Evolutionary conservation across 2,888 invertebrate species (phyloP).

Genomic region (Eilema depressum): DNA sequence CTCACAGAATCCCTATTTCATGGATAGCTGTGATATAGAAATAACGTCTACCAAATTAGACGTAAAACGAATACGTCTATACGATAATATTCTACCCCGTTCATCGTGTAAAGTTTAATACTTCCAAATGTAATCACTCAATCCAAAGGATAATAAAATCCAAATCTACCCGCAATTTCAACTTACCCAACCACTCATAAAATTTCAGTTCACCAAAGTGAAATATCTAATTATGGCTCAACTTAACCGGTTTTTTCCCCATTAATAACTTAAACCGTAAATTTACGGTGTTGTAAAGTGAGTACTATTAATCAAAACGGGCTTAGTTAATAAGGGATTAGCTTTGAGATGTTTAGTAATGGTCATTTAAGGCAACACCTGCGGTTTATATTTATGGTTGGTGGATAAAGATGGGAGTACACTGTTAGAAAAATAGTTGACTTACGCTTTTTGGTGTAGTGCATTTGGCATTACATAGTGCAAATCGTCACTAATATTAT

Average conservation of each 20-base stretch:
- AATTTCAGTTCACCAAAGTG: constrained; percentile 9
- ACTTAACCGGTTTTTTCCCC: constrained; percentile 35
- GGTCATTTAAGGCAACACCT: constrained; percentile 47
- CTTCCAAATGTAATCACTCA: constrained; percentile 1
- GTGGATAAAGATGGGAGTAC: constrained; percentile 8
- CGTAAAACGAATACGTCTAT: not conserved
- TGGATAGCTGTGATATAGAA: not conserved
- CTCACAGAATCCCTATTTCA: too few species aligned
- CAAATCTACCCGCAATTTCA: constrained; percentile 9
- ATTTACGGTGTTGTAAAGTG: constrained; percentile 36
- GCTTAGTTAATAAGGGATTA: constrained; percentile 51
- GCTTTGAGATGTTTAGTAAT: constrained; percentile 43
- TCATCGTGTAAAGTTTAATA: not conserved
- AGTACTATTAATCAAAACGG: constrained; percentile 44
- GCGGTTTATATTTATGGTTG: constrained; percentile 22
- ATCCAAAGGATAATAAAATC: constrained; percentile 11
- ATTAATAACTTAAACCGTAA: constrained; percentile 44
- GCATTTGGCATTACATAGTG: too few species aligned
- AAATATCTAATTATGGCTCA: constrained; percentile 16
- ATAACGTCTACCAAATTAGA: not conserved
- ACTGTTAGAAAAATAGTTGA: not conserved
- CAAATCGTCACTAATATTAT: too few species aligned
- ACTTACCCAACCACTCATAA: constrained; percentile 11
- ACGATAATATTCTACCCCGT: not conserved
- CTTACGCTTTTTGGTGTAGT: not conserved